Evolutionary conservation across 2,888 invertebrate genomes (phyloP).

Genomic region (Rhamphomyia laevipes): DNA sequence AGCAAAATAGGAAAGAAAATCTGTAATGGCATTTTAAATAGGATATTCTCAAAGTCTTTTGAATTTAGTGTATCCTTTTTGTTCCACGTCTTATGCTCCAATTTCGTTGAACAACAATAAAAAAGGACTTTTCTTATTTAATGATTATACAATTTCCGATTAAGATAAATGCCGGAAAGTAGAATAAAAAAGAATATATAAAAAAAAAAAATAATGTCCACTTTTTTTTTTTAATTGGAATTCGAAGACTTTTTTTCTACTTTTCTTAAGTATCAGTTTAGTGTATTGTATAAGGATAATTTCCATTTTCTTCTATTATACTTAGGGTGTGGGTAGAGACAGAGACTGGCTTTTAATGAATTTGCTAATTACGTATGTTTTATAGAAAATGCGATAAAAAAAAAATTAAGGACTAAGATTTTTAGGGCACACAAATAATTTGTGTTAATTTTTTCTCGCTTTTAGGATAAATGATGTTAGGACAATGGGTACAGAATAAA

Average conservation of each 20-base stretch:
- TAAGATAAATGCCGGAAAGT: conserved; percentile 8
- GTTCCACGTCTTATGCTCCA: background rate
- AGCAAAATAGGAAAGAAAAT: no score
- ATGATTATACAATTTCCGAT: conserved; percentile 14
- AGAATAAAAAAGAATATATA: background rate
- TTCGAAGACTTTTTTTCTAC: background rate
- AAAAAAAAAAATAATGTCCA: background rate
- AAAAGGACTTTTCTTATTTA: conserved; percentile 10
- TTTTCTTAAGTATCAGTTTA: no score
- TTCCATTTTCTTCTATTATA: no score
- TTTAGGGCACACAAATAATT: conserved; percentile 4
- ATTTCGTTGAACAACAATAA: background rate
- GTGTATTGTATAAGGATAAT: no score
- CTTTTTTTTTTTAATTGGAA: conserved; percentile 13
- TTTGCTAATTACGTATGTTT: conserved; percentile 12
- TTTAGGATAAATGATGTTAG: no score
- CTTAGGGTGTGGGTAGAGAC: no score
- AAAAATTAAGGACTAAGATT: no score
- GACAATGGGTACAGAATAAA: no score
- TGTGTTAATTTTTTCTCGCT: no score
- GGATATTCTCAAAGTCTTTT: background rate
- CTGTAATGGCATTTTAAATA: no score
- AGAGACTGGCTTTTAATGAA: conserved; percentile 13
- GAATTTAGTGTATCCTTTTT: background rate
- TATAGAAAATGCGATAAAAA: no score